A percentile compares a stretch with the other conserved stretches of the same genome.
Conservation (phyloP, 1,140 invertebrate genomes). For the Melanaphis sacchari region DNA sequence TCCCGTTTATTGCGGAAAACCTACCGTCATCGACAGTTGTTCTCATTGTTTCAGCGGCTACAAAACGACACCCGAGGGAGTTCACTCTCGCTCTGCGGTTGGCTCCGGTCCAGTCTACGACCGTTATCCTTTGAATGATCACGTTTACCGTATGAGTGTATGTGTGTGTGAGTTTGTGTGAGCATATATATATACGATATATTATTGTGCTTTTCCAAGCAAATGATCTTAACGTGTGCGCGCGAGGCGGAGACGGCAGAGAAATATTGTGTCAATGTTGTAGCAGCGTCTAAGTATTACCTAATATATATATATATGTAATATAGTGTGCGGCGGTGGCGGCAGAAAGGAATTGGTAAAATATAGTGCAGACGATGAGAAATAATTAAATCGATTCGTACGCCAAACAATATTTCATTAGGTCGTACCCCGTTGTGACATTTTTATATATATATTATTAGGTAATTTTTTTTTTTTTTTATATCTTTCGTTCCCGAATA, state of each 20-base stretch:
- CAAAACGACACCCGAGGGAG: background rate
- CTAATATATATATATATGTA: no score
- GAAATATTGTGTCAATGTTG: background rate
- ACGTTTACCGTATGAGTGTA: background rate
- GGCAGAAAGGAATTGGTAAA: background rate
- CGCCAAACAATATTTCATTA: slow-evolving; percentile 8
- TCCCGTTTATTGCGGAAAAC: background rate
- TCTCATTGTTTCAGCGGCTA: background rate
- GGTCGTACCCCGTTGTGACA: background rate
- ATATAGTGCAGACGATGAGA: background rate
- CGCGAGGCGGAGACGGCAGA: background rate
- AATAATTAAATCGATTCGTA: slow-evolving; percentile 18
- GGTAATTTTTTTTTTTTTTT: background rate
- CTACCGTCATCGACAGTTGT: background rate
- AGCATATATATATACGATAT: background rate
- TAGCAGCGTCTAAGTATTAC: background rate
- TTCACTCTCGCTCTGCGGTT: background rate
- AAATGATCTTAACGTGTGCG: background rate
- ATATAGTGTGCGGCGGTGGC: background rate
- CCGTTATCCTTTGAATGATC: background rate
- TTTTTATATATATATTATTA: slow-evolving; percentile 13
- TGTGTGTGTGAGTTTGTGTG: no score
- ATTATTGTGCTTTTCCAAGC: background rate
- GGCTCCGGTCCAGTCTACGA: background rate
- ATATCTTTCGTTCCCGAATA: background rate